Evolutionary conservation across 2,888 invertebrate genomes (phyloP).

Genomic region (Melanostoma mellinum): DNA sequence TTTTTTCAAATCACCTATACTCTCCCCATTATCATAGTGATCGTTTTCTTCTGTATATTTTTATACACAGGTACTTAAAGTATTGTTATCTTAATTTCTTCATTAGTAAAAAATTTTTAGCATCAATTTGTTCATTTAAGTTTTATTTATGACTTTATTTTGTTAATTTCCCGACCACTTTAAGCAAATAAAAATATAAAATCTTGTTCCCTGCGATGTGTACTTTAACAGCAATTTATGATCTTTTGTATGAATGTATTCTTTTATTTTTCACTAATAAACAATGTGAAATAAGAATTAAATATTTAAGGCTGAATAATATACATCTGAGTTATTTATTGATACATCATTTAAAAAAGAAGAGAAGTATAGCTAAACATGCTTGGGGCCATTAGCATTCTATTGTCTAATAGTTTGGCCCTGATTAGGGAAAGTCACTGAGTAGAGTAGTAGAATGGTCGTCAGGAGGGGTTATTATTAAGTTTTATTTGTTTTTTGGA

Average conservation of each 20-base stretch:
- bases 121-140: constrained; percentile 40
- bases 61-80: constrained; percentile 21
- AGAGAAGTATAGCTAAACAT: background rate
- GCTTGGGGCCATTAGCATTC: no score
- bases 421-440: no score
- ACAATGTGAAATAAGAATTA: constrained; percentile 1
- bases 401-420: no score
- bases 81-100: constrained; percentile 59
- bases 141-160: constrained; percentile 56
- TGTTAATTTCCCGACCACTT: constrained; percentile 37
- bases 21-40: background rate
- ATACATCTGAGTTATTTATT: constrained; percentile 26
- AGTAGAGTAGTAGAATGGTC: no score
- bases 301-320: constrained; percentile 5
- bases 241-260: constrained; percentile 17
- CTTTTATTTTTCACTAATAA: constrained; percentile 9
- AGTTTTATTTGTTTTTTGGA: constrained; percentile 7
- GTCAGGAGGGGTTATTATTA: no score
- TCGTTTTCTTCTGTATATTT: constrained; percentile 4
- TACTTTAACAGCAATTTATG: constrained; percentile 52
- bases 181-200: constrained; percentile 9
- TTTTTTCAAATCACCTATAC: constrained; percentile 23
- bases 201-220: constrained; percentile 4
- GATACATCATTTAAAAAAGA: background rate
- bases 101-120: constrained; percentile 49